Conservation (phyloP, 2,113 vertebrate species). For the Barnardius zonarius region DNA sequence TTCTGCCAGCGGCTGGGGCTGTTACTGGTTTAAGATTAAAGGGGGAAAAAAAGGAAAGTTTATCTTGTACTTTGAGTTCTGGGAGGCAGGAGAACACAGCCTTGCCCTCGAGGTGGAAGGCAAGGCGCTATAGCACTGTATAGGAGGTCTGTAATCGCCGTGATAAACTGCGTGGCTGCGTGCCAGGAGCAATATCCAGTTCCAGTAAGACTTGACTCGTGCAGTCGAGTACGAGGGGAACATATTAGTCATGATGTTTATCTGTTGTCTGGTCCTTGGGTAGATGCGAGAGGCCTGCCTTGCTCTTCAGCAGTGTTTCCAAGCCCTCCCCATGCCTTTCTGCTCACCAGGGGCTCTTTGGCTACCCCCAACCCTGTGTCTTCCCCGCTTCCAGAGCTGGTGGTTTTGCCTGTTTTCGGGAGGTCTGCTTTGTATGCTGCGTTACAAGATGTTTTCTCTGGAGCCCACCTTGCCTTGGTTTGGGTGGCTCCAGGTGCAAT, state of each 20-base stretch:
- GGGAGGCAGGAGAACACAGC: background rate
- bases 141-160: background rate
- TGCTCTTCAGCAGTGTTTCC: background rate
- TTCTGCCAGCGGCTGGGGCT: background rate
- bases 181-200: slow-evolving; percentile 51
- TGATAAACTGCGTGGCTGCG: background rate
- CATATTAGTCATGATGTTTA: slow-evolving; percentile 53
- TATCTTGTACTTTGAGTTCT: slow-evolving; percentile 49
- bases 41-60: background rate
- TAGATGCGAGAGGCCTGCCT: background rate
- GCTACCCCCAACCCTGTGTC: background rate
- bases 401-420: background rate
- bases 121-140: background rate
- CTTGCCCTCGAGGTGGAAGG: background rate
- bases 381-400: background rate
- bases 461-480: background rate
- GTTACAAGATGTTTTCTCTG: background rate
- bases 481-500: background rate
- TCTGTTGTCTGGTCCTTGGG: slow-evolving; percentile 45
- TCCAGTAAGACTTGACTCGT: slow-evolving; percentile 57
- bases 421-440: background rate
- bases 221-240: slow-evolving; percentile 16
- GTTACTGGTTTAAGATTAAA: slow-evolving; percentile 17
- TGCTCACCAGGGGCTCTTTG: background rate
- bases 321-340: background rate